A percentile compares a stretch with the other conserved stretches of the same genome.
phyloP scores from a whole-genome alignment of 2,113 vertebrate genomes.

The Dipodomys ordii region DNA sequence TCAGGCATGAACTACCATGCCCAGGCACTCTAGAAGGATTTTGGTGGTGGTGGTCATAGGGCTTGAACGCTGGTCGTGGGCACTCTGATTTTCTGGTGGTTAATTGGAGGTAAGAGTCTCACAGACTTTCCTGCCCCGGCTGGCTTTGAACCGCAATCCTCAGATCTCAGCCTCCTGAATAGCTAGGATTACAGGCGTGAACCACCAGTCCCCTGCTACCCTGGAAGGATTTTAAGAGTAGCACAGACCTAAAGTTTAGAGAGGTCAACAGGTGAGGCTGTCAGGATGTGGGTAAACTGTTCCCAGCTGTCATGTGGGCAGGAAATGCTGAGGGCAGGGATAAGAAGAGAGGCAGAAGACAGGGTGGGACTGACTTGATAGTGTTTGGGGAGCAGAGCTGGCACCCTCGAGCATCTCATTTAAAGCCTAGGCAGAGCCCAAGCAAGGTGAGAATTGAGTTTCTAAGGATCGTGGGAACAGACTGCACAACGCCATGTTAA shows the following conservation, averaged over 20 bases:
- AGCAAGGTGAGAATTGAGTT: neutral
- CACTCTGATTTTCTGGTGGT: too few species aligned
- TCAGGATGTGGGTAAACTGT: neutral
- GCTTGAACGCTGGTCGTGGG: too few species aligned
- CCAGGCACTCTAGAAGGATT: too few species aligned
- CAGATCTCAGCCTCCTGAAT: too few species aligned
- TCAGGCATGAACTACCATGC: too few species aligned
- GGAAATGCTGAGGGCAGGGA: neutral
- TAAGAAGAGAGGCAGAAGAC: fast-evolving
- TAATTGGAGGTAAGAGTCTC: too few species aligned
- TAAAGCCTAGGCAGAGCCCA: too few species aligned
- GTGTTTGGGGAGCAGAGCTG: neutral
- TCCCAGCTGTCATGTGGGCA: neutral
- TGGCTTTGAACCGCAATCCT: too few species aligned
- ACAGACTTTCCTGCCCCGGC: too few species aligned
- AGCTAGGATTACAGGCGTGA: too few species aligned
- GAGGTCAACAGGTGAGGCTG: fast-evolving
- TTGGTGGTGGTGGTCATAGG: too few species aligned
- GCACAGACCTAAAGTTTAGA: neutral
- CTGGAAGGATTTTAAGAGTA: neutral
- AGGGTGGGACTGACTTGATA: neutral
- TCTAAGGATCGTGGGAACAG: neutral
- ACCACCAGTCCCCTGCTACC: neutral
- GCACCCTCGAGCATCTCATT: neutral
- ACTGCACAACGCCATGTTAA: neutral